A percentile compares a stretch with the other conserved stretches of the same genome.
Conservation (phyloP, 1,140 invertebrate species). For the Bombus vancouverensis region DNA sequence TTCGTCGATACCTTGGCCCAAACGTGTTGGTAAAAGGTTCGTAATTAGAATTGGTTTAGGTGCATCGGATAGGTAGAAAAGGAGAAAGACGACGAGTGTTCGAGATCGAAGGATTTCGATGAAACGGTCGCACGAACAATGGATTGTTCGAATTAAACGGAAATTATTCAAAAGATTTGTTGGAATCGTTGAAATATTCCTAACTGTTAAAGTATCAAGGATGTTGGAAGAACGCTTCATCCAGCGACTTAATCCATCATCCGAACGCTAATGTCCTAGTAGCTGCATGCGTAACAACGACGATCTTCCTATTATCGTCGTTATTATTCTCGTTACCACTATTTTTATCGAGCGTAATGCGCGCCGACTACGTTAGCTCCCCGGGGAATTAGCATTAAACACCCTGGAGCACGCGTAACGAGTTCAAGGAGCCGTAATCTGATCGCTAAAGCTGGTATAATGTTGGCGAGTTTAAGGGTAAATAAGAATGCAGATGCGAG, state of each 20-base stretch:
- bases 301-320: constrained; percentile 16
- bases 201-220: neutral
- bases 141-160: neutral
- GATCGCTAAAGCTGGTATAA: constrained; percentile 41
- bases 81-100: too few species aligned
- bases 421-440: constrained; percentile 53
- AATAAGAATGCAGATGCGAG: constrained; percentile 2
- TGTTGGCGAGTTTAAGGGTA: neutral
- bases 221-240: too few species aligned
- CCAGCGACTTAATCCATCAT: neutral
- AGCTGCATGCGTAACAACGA: constrained; percentile 7
- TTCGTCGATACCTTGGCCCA: too few species aligned
- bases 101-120: neutral
- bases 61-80: too few species aligned
- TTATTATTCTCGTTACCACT: constrained; percentile 23
- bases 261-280: neutral
- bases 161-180: neutral
- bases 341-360: constrained; percentile 40
- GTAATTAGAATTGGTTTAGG: too few species aligned
- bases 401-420: constrained; percentile 42
- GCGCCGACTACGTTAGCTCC: constrained; percentile 3
- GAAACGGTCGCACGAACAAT: neutral
- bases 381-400: constrained; percentile 47
- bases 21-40: too few species aligned
- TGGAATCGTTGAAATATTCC: too few species aligned